These are phyloP conservation scores for Cephus pulcher DNA, from an alignment of 2,888 invertebrate genomes.

Conservation along the genomic window DNA sequence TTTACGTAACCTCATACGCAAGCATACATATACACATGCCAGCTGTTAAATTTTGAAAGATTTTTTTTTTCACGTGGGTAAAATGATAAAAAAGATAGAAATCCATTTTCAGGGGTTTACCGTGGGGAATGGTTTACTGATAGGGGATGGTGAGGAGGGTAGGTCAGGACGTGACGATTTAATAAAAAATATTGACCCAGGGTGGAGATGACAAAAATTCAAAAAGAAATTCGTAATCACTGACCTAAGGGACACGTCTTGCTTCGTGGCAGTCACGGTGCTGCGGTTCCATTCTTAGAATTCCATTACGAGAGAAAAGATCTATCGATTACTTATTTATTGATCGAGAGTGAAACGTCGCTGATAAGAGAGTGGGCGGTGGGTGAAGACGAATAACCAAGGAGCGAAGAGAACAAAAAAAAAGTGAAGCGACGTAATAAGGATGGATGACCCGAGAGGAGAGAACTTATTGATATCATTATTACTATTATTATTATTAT, in stretches of 20 bases:
- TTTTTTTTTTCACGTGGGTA: neutral
- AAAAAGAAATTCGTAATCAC: neutral
- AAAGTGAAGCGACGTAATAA: conserved; percentile 6
- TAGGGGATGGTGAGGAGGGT: neutral
- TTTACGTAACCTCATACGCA: neutral
- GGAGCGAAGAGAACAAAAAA: neutral
- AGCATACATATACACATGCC: neutral
- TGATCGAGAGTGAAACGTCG: neutral
- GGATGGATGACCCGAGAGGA: conserved; percentile 5
- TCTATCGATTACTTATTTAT: neutral
- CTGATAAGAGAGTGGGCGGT: neutral
- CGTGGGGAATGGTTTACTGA: too few species aligned
- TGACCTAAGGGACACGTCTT: neutral
- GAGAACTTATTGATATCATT: conserved; percentile 24
- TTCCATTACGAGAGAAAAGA: neutral
- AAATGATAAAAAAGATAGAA: too few species aligned
- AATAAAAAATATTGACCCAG: neutral
- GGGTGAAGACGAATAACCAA: neutral
- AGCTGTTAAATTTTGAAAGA: neutral
- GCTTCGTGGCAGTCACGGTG: neutral
- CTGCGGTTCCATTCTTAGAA: neutral
- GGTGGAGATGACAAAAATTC: neutral
- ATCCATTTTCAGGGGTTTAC: too few species aligned
- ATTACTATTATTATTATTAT: conserved; percentile 24
- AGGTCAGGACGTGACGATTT: neutral